Conservation (phyloP, 2,113 vertebrate species). For the Mixornis gularis region DNA sequence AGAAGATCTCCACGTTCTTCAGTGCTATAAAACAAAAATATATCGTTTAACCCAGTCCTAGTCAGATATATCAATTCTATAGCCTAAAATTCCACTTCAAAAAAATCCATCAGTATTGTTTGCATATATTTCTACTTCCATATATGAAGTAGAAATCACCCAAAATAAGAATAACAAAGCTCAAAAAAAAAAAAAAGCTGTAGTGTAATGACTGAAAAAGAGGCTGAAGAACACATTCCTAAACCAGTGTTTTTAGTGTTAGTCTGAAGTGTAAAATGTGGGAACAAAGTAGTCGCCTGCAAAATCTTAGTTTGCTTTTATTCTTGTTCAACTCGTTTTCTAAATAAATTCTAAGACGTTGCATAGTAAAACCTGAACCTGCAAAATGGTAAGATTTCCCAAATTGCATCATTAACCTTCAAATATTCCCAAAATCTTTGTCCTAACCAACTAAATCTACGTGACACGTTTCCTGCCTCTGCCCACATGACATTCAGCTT, state of each 20-base stretch:
- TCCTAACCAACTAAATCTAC: neutral
- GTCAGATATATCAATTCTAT: neutral
- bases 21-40: constrained; percentile 66
- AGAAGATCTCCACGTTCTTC: constrained; percentile 77
- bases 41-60: neutral
- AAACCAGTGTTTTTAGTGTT: neutral
- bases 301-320: neutral
- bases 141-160: neutral
- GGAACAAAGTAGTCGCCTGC: neutral
- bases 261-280: rapidly evolving
- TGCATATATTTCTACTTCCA: too few species aligned
- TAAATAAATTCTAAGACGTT: neutral
- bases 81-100: neutral
- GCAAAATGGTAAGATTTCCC: neutral
- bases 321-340: neutral
- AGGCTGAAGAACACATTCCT: neutral
- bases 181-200: neutral
- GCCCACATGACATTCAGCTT: neutral
- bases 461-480: neutral
- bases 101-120: neutral
- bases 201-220: neutral
- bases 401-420: neutral
- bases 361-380: neutral
- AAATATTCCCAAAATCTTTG: neutral
- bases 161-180: neutral